Conservation (phyloP, 2,113 vertebrate species). For the Pristiophorus japonicus region DNA sequence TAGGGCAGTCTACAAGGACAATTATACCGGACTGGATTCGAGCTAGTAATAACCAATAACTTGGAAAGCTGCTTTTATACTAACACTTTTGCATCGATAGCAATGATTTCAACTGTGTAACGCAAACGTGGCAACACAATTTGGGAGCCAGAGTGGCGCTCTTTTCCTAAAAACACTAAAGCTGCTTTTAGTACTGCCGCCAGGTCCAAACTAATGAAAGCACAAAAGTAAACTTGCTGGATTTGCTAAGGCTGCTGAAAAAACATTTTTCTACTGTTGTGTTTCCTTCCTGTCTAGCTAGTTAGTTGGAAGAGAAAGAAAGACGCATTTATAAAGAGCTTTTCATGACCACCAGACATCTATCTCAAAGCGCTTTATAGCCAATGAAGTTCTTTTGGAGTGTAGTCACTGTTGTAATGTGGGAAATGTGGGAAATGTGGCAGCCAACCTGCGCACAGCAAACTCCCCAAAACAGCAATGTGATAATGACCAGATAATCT, state of each 20-base stretch:
- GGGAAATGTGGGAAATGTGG: no score
- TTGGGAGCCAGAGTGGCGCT: neutral
- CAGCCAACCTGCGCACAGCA: no score
- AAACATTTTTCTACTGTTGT: neutral
- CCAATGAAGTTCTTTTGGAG: no score
- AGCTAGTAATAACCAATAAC: neutral
- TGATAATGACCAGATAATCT: no score
- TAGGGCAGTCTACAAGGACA: neutral
- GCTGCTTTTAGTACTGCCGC: no score
- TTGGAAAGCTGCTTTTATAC: neutral
- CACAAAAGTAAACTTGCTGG: neutral
- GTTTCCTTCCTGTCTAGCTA: no score
- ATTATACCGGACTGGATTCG: neutral
- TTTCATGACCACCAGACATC: no score
- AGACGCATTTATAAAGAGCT: no score
- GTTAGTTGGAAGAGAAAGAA: neutral
- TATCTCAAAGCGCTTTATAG: no score
- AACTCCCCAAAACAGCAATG: no score
- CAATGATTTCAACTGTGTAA: neutral
- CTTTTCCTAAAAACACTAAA: no score
- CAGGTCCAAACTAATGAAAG: neutral
- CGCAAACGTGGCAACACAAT: neutral
- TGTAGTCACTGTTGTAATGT: no score
- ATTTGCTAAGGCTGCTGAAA: neutral
- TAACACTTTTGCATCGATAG: neutral